A percentile compares a stretch with the other conserved stretches of the same genome.
phyloP scores from a whole-genome alignment of 2,888 invertebrate species.

The Branchinecta sandiegonensis region DNA sequence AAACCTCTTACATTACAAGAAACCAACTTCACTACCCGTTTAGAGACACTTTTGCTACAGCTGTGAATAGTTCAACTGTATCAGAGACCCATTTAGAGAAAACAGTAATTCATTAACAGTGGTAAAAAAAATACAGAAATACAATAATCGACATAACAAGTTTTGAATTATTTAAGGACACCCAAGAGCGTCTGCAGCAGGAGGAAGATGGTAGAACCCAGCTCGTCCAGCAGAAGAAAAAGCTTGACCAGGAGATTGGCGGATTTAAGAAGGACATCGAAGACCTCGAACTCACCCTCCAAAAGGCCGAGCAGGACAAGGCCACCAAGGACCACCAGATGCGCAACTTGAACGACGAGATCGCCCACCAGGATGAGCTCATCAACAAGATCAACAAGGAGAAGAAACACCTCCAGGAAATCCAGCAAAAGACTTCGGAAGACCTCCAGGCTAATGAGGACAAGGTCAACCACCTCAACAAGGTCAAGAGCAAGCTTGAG shows the following conservation, averaged over 20 bases:
- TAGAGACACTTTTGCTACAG: too few relatives aligned
- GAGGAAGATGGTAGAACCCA: slow-evolving; percentile 95
- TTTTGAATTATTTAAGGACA: slow-evolving; percentile 51
- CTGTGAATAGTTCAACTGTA: too few relatives aligned
- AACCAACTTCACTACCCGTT: too few relatives aligned
- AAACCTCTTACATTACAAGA: too few relatives aligned
- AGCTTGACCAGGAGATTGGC: slow-evolving; percentile 84
- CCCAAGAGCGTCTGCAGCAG: slow-evolving; percentile 89
- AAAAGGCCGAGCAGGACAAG: slow-evolving; percentile 94
- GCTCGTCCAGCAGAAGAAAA: slow-evolving; percentile 88
- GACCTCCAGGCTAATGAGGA: slow-evolving; percentile 95
- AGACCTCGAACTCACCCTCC: slow-evolving; percentile 82
- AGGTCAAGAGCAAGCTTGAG: slow-evolving; percentile 97
- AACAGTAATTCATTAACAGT: not conserved
- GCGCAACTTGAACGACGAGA: slow-evolving; percentile 95
- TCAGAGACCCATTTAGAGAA: not conserved
- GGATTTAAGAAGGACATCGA: slow-evolving; percentile 95
- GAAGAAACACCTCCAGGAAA: slow-evolving; percentile 93
- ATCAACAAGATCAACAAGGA: slow-evolving; percentile 99
- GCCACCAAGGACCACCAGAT: slow-evolving; percentile 98
- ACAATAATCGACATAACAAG: not conserved
- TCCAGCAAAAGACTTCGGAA: slow-evolving; percentile 80
- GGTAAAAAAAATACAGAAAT: not conserved
- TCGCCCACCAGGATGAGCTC: slow-evolving; percentile 98
- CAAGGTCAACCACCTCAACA: slow-evolving; percentile 98